A percentile compares a stretch with the other conserved stretches of the same genome.
phyloP scores from a whole-genome alignment of 2,113 vertebrate genomes.

The Gymnobelideus leadbeateri region DNA sequence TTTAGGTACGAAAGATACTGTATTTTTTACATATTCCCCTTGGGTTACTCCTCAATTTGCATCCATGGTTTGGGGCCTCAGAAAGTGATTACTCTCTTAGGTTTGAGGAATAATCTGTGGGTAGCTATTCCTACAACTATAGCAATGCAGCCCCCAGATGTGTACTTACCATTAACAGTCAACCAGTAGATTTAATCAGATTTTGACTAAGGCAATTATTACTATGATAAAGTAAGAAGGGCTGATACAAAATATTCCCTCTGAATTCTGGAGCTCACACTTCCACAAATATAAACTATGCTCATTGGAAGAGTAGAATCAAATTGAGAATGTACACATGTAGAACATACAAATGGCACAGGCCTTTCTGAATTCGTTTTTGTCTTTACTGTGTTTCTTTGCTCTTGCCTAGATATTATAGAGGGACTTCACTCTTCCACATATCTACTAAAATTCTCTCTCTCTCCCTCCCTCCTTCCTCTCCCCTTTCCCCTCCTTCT shows the following conservation, averaged over 20 bases:
- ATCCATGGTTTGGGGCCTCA: background rate
- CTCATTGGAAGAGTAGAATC: background rate
- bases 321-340: background rate
- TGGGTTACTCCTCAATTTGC: background rate
- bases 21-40: background rate
- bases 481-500: no score
- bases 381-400: background rate
- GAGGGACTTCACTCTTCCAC: background rate
- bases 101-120: background rate
- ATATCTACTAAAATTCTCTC: no score
- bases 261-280: background rate
- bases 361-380: background rate
- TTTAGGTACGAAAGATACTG: background rate
- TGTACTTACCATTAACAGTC: background rate
- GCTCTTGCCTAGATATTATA: background rate
- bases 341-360: background rate
- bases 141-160: background rate
- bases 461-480: background rate
- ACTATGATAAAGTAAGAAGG: background rate
- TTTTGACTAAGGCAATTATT: background rate
- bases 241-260: background rate
- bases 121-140: background rate
- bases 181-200: background rate
- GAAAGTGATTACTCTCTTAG: background rate
- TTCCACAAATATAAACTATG: background rate